Conservation (phyloP, 2,888 invertebrate genomes). For the Nezara viridula region DNA sequence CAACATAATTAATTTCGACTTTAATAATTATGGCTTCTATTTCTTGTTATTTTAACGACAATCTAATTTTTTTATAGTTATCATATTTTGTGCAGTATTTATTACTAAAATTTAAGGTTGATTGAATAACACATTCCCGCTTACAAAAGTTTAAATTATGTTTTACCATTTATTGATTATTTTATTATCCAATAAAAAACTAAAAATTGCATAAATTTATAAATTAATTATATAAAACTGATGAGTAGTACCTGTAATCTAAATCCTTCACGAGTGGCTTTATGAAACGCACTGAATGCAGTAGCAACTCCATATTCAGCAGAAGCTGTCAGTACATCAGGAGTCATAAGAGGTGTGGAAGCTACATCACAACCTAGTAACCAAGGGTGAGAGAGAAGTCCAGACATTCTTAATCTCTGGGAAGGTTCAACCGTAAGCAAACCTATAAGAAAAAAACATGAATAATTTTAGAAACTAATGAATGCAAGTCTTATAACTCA, state of each 20-base stretch:
- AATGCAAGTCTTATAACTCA: not conserved
- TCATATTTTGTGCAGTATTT: too few species aligned
- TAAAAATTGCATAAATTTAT: not conserved
- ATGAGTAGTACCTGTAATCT: constrained; percentile 71
- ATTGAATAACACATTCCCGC: too few species aligned
- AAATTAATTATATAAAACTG: not conserved
- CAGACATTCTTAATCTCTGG: constrained; percentile 78
- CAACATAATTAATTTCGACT: too few species aligned
- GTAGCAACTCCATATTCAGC: constrained; percentile 74
- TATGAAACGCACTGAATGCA: constrained; percentile 79
- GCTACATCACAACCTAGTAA: constrained; percentile 71
- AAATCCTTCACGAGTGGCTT: constrained; percentile 81
- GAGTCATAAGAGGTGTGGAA: constrained; percentile 75
- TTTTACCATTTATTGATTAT: too few species aligned
- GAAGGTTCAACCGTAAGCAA: constrained; percentile 85
- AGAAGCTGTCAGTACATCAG: constrained; percentile 72
- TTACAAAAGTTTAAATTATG: too few species aligned
- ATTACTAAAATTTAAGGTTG: too few species aligned
- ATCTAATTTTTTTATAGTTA: too few species aligned
- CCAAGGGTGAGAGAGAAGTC: constrained; percentile 80
- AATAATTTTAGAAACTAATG: not conserved
- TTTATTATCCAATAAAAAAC: too few species aligned
- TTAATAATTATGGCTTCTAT: too few species aligned
- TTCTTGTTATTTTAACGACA: too few species aligned
- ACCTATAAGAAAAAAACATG: constrained; percentile 70